Evolutionary conservation across 2,113 vertebrate genomes (phyloP), one percentile per base, ranked within the genome.

Genomic region (Noctilio leporinus): DNA sequence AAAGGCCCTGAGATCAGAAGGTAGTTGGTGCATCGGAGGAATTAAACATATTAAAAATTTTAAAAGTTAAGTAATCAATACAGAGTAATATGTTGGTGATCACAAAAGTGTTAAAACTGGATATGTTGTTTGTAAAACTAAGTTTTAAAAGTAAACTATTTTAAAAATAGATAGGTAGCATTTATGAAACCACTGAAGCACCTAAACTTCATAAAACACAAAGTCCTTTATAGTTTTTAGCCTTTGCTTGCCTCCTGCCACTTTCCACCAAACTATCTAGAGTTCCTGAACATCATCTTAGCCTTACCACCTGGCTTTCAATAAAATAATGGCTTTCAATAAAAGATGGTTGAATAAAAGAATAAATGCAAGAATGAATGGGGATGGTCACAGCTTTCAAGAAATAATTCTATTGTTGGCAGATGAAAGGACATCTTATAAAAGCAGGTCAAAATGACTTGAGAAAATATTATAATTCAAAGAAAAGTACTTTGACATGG

Each of bases 51-150:
- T n/a, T n/a, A 59, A 59, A 59, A n/a, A n/a, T 70, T n/a, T n/a
- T n/a, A 51, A 88, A 6, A 47, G 7, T 53, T 87, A 47, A 47
- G 40, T 70, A 59, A 88, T 45, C 19, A 82, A 26, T 33, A 86
- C 2, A 80, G 88, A 11, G 72, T 62, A 86, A 67, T 40, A 5
- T 16, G 45, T 24, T 72, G 10, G 14, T 59, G 15, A 33, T 88
- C 28, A 91, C 28, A 67, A 85, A 59, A 84, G 70, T n/a, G 3
- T 81, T 77, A 86, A 89, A 35, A 57, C 82, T 94, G 47, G 33
- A 55, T 47, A 53, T 20, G n/a, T 33, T 82, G 83, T 45, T 53
- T 93, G 55, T 89, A 94, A 93, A 91, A 28, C 77, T 92, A 85
- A 90, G 22, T 53, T 93, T 77, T 47, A 93, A 89, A 86, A 67